A percentile compares a stretch with the other conserved stretches of the same genome.
Conservation (phyloP, 2,113 vertebrate genomes). For the Blennius ocellaris region DNA sequence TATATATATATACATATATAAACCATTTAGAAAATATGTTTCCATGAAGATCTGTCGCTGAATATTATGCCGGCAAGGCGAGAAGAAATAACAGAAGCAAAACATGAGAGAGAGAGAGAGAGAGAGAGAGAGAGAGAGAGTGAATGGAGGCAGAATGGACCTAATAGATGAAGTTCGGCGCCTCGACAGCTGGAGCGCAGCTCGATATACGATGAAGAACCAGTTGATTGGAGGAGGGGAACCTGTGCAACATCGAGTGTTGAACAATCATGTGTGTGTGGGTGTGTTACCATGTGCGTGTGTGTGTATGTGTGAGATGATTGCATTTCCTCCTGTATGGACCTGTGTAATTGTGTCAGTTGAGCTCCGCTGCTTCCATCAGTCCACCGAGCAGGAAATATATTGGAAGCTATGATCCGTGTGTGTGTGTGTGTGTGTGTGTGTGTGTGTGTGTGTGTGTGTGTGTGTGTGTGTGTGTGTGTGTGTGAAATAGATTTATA, state of each 20-base stretch:
- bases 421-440: constrained; percentile 14
- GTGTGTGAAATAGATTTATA: constrained; percentile 18
- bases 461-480: background rate
- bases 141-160: constrained; percentile 5
- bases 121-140: background rate
- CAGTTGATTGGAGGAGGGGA: background rate
- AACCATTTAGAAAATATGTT: background rate
- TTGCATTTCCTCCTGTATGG: constrained; percentile 56
- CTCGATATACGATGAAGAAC: too few relatives aligned
- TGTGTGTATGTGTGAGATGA: constrained; percentile 19
- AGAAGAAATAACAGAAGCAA: constrained; percentile 1
- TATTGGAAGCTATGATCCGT: constrained; percentile 15
- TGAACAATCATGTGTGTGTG: constrained; percentile 8
- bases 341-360: constrained; percentile 67
- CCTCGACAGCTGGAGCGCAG: constrained; percentile 16
- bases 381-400: constrained; percentile 8
- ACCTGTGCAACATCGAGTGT: constrained; percentile 55
- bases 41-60: constrained; percentile 13
- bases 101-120: constrained; percentile 33
- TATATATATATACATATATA: too few relatives aligned
- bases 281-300: background rate
- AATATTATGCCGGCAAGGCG: constrained; percentile 11
- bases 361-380: constrained; percentile 46
- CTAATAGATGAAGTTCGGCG: background rate
- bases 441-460: background rate